Evolutionary conservation across 2,888 invertebrate species (phyloP).

Genomic region (Saturnia pavonia): DNA sequence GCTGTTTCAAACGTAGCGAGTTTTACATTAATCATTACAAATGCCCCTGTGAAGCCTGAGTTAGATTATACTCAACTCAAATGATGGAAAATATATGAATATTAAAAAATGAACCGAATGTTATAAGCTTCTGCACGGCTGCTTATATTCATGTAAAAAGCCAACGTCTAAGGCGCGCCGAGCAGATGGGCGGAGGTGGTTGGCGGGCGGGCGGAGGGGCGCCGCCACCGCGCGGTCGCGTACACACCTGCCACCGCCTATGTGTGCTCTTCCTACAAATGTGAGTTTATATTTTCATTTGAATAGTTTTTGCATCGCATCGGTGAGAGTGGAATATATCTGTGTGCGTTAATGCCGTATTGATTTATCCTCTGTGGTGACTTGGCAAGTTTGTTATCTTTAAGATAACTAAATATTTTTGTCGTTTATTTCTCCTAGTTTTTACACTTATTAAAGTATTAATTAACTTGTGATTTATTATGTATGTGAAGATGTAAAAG

Average conservation of each 20-base stretch:
- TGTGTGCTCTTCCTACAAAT: slow-evolving; percentile 52
- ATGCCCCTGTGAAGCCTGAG: too few species aligned
- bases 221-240: slow-evolving; percentile 45
- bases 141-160: slow-evolving; percentile 79
- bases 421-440: neutral
- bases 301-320: slow-evolving; percentile 77
- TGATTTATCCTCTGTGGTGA: slow-evolving; percentile 66
- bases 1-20: too few species aligned
- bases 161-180: slow-evolving; percentile 77
- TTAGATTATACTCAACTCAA: too few species aligned
- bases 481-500: neutral
- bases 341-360: slow-evolving; percentile 79
- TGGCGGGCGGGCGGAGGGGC: slow-evolving; percentile 38
- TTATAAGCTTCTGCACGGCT: slow-evolving; percentile 55
- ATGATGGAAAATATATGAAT: too few species aligned
- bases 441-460: neutral
- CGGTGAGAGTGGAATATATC: slow-evolving; percentile 54
- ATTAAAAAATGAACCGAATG: slow-evolving; percentile 40
- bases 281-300: slow-evolving; percentile 78
- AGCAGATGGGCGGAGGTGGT: slow-evolving; percentile 41
- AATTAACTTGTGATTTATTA: neutral
- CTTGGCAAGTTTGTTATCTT: slow-evolving; percentile 72
- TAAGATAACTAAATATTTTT: slow-evolving; percentile 42
- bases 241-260: slow-evolving; percentile 54
- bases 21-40: too few species aligned